phyloP scores from a whole-genome alignment of 2,797 vertebrate species.

The Tachyglossus aculeatus region DNA sequence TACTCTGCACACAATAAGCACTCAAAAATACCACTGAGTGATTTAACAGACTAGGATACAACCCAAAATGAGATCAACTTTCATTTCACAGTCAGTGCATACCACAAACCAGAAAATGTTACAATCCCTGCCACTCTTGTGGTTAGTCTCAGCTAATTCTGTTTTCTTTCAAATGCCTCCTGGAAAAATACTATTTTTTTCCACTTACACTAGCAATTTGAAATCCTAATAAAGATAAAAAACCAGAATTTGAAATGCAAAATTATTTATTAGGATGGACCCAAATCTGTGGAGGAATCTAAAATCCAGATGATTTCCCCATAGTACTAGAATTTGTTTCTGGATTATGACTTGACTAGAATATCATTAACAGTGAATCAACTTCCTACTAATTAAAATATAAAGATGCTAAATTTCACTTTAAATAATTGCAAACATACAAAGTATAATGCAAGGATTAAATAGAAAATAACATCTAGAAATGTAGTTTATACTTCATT shows the following conservation, averaged over 20 bases:
- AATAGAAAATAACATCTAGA: neutral
- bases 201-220: neutral
- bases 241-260: neutral
- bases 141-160: neutral
- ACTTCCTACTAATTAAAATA: neutral
- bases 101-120: too few species aligned
- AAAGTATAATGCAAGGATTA: neutral
- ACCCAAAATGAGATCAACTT: too few species aligned
- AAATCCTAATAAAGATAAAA: neutral
- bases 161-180: neutral
- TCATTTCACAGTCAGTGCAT: too few species aligned
- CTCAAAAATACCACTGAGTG: too few species aligned
- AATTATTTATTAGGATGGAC: neutral
- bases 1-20: too few species aligned
- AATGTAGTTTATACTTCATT: too few species aligned
- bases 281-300: neutral
- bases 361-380: neutral
- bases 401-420: neutral
- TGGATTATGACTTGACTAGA: conserved; percentile 6
- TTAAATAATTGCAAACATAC: conserved; percentile 3
- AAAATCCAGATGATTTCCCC: conserved; percentile 6
- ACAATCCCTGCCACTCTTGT: too few species aligned
- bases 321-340: neutral
- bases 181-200: conserved; percentile 1
- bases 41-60: too few species aligned